Base-by-base conservation (phyloP, 2,113 vertebrate genomes). In the Cynoglossus semilaevis region DNA sequence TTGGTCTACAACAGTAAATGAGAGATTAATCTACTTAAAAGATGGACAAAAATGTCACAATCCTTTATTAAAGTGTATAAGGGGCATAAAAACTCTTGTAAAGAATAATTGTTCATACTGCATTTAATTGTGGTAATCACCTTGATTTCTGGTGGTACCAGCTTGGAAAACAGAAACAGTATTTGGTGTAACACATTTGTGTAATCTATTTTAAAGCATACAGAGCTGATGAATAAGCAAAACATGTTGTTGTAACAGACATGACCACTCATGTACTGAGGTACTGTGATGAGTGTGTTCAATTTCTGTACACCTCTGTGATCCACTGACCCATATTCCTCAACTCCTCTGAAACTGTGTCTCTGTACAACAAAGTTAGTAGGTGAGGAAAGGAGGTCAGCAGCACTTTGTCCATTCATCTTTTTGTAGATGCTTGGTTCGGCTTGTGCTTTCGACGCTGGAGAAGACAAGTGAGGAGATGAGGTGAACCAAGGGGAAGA, bases 361-460 rank as follows among this genome's bases (percentile, higher is more conserved):
- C 60, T 88, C 63, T 56, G 76, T 76, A 67, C 72, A 62, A 76
- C 52, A 66, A 61, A 80, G 85, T 88, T 81, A 89, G 83, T 87
- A 85, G 85, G 87, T 86, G 79, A 85, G 61, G 73, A 85, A 81
- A 82, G 51, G 69, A 83, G 81, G 85, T 81, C 69, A 84, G 29
- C 66, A 22, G 19, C 66, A 63, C 57, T 70, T 54, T 77, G 69
- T 57, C 51, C 72, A 74, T 84, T 81, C 60, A 74, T 82, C 66
- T 79, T 68, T 76, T 62, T 66, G 13, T 56, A 97, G 95, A 76
- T 97, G 93, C 91, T 92, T 96, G 79, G 77, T 97, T 76, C 85
- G 85, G 67, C 89, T 98, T 46, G 66, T 42, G 38, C 79, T 94
- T 63, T 90, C 91, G 57, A 80, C 75, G 74, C 12, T 88, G 59